phyloP scores from a whole-genome alignment of 2,113 vertebrate genomes.

The Electrona antarctica region DNA sequence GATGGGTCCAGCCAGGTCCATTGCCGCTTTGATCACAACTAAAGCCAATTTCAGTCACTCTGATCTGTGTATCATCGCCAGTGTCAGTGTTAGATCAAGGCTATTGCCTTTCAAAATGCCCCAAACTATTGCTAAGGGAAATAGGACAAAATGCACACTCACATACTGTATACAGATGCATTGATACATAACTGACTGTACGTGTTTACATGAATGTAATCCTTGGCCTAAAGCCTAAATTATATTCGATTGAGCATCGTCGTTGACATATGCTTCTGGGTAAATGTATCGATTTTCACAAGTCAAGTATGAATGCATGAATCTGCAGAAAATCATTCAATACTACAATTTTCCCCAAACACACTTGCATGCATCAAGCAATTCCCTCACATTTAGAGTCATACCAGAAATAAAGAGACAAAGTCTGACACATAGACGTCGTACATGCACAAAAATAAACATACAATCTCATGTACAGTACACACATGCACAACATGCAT shows the following conservation, averaged over 20 bases:
- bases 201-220: too few species aligned
- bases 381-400: neutral
- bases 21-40: neutral
- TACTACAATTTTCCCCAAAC: neutral
- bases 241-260: too few species aligned
- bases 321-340: neutral
- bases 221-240: too few species aligned
- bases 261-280: too few species aligned
- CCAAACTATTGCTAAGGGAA: neutral
- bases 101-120: slow-evolving; percentile 32
- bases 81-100: slow-evolving; percentile 5
- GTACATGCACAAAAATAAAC: neutral
- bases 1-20: slow-evolving; percentile 29
- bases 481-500: neutral
- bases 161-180: slow-evolving; percentile 12
- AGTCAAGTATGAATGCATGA: neutral
- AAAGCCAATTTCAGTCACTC: slow-evolving; percentile 15
- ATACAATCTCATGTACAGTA: neutral
- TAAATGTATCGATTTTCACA: neutral
- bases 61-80: slow-evolving; percentile 36
- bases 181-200: neutral
- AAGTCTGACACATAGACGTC: neutral
- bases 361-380: neutral
- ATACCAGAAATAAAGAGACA: slow-evolving; percentile 2
- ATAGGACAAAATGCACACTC: neutral